Evolutionary conservation across 2,888 invertebrate genomes (phyloP).

Genomic region (Amblyjoppa proteus): DNA sequence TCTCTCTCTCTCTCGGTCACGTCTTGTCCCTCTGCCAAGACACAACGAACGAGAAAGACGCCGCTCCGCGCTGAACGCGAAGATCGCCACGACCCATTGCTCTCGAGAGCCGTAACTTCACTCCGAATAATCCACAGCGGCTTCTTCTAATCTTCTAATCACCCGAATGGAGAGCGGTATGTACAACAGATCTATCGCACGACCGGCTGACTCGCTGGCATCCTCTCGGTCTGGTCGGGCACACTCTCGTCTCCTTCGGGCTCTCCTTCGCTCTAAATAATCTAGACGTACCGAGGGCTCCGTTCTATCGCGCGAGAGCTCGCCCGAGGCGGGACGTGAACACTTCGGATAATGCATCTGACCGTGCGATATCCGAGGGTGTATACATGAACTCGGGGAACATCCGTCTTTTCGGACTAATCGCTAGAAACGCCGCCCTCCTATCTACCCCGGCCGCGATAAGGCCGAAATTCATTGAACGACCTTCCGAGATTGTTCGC

Average conservation of each 20-base stretch:
- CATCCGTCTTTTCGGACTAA: slow-evolving; percentile 62
- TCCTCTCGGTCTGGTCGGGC: neutral
- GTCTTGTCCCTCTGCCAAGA: slow-evolving; percentile 52
- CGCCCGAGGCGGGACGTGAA: slow-evolving; percentile 16
- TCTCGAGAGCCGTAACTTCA: slow-evolving; percentile 25
- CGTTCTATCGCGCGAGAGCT: slow-evolving; percentile 35
- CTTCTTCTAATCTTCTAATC: slow-evolving; percentile 64
- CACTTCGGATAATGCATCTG: slow-evolving; percentile 60
- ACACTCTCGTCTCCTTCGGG: slow-evolving; percentile 11
- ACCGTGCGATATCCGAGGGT: slow-evolving; percentile 56
- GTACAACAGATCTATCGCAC: slow-evolving; percentile 52
- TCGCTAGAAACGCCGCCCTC: slow-evolving; percentile 44
- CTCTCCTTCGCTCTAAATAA: slow-evolving; percentile 56
- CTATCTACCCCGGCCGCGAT: slow-evolving; percentile 10
- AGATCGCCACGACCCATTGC: slow-evolving; percentile 1
- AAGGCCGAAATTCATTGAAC: slow-evolving; percentile 60
- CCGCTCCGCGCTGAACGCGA: slow-evolving; percentile 3
- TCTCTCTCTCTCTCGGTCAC: neutral
- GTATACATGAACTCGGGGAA: slow-evolving; percentile 49
- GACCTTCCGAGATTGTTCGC: slow-evolving; percentile 56
- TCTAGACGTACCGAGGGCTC: slow-evolving; percentile 33
- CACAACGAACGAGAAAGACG: slow-evolving; percentile 13
- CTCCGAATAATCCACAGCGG: slow-evolving; percentile 59
- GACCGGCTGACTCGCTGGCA: slow-evolving; percentile 45
- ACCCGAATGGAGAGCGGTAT: slow-evolving; percentile 42